Conservation (phyloP, 2,113 vertebrate species). For the Hirundichthys speculiger region DNA sequence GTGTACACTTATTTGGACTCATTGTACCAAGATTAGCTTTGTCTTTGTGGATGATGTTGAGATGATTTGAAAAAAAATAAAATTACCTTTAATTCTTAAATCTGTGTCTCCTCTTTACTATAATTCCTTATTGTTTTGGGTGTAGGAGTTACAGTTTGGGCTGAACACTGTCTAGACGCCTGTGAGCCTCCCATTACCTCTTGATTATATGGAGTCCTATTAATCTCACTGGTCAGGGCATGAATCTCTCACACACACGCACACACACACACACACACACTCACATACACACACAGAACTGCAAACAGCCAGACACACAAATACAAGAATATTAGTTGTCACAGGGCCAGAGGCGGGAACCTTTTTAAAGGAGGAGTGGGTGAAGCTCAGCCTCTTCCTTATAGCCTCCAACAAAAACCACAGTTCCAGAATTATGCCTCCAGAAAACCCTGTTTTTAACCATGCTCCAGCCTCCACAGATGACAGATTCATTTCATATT, state of each 20-base stretch:
- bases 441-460: too few relatives aligned
- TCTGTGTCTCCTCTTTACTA: neutral
- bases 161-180: conserved; percentile 68
- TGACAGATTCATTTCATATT: too few relatives aligned
- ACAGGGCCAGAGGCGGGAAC: too few relatives aligned
- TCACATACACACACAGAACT: too few relatives aligned
- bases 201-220: conserved; percentile 61
- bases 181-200: conserved; percentile 61
- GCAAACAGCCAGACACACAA: too few relatives aligned
- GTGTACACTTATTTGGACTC: conserved; percentile 13
- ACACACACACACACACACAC: conserved; percentile 16
- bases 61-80: conserved; percentile 27
- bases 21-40: conserved; percentile 27
- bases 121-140: conserved; percentile 38
- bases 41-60: conserved; percentile 34
- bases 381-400: too few relatives aligned
- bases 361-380: too few relatives aligned
- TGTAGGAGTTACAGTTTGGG: conserved; percentile 64
- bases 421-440: too few relatives aligned
- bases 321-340: too few relatives aligned
- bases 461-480: too few relatives aligned
- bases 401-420: too few relatives aligned
- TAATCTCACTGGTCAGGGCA: conserved; percentile 43
- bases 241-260: conserved; percentile 3
- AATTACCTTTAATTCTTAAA: conserved; percentile 1